These are phyloP conservation scores for Diorhabda carinulata DNA, from an alignment of 1,140 invertebrate species.

Conservation along the genomic window DNA sequence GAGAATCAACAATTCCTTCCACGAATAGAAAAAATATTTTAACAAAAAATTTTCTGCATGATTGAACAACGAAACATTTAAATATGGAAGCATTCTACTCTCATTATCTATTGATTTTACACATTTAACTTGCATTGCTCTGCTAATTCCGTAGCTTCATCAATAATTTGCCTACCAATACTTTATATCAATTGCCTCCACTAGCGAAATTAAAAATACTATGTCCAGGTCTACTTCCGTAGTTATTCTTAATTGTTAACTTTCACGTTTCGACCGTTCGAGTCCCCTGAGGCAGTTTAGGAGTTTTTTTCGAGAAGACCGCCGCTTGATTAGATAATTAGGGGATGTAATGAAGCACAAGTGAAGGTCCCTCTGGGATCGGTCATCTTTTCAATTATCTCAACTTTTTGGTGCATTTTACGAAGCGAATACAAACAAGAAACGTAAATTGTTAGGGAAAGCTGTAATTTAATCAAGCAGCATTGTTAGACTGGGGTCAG, in stretches of 20 bases:
- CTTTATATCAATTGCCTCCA: no score
- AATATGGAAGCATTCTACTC: no score
- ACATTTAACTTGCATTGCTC: no score
- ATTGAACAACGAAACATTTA: no score
- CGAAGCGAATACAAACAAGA: not conserved
- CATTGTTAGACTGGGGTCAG: not conserved
- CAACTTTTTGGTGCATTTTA: not conserved
- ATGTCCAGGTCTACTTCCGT: not conserved
- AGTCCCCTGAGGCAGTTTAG: constrained; percentile 1
- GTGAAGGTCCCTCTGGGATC: not conserved
- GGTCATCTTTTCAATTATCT: constrained; percentile 2
- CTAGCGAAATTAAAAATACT: no score
- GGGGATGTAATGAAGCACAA: not conserved
- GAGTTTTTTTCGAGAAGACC: not conserved
- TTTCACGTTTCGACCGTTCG: not conserved
- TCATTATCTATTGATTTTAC: no score
- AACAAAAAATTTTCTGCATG: no score
- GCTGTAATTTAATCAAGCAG: not conserved
- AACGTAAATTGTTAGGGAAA: not conserved
- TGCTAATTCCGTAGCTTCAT: no score
- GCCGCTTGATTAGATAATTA: constrained; percentile 2
- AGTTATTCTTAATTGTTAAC: not conserved
- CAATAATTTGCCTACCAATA: no score
- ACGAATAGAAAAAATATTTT: no score
- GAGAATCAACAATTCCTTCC: no score